phyloP scores from a whole-genome alignment of 2,888 invertebrate species.

The Leptopilina drosophilae region DNA sequence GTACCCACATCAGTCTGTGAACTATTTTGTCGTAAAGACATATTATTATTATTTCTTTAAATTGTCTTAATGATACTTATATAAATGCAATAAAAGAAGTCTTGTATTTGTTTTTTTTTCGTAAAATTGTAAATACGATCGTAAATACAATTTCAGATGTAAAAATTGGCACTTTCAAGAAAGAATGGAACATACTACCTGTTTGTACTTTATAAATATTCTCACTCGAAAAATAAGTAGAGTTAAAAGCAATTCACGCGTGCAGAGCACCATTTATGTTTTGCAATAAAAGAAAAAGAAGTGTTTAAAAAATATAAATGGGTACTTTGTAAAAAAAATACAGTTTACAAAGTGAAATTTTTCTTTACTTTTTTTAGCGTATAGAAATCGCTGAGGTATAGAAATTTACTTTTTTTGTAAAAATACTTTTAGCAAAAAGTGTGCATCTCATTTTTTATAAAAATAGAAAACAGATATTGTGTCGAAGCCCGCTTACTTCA shows the following conservation, averaged over 20 bases:
- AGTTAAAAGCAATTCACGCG: conserved; percentile 24
- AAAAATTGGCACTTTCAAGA: conserved; percentile 32
- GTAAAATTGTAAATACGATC: too few species aligned
- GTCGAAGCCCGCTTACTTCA: neutral
- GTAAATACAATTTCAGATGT: neutral
- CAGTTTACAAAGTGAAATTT: neutral
- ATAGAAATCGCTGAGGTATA: neutral
- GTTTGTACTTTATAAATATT: conserved; percentile 27
- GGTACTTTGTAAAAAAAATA: conserved; percentile 26
- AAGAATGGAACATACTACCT: conserved; percentile 22
- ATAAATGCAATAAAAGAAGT: conserved; percentile 21
- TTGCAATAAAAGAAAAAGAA: neutral
- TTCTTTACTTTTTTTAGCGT: neutral
- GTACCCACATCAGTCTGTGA: conserved; percentile 21
- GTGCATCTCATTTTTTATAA: conserved; percentile 5
- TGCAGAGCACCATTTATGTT: conserved; percentile 9
- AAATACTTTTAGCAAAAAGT: conserved; percentile 18
- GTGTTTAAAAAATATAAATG: conserved; percentile 30
- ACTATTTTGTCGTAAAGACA: neutral
- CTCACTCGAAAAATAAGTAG: conserved; percentile 29
- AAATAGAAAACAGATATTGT: conserved; percentile 28
- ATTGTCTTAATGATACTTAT: conserved; percentile 10
- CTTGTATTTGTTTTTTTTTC: neutral
- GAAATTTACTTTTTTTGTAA: neutral
- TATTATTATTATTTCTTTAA: neutral